Base-by-base conservation (phyloP, 1,140 invertebrate genomes). In the Cryptotermes secundus region DNA sequence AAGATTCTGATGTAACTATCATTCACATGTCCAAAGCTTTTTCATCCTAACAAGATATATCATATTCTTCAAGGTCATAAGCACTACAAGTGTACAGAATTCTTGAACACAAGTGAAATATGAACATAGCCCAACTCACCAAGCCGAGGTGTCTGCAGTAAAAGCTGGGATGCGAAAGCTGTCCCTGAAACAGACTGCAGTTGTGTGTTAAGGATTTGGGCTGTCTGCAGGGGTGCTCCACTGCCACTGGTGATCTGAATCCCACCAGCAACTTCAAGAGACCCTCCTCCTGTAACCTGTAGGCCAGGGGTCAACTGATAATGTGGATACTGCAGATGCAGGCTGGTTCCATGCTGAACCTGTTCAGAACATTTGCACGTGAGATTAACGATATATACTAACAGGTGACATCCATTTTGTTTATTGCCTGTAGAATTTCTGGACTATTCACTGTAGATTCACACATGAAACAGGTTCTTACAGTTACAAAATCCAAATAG, bases 71-170 rank as follows among this genome's bases (percentile, higher is more conserved):
- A 49, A 7, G 3, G 3, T 22, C 22, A 49, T 2, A 22, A 1
- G 19, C 16, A 49, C 45, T 49, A 19, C 45, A 49, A 22, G 22
- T 12, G 45, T 19, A 22, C 19, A 49, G 14, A 49, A 49, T 49
- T 49, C 45, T 19, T 19, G 45, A 49, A 19, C 45, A 19, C 16
- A 49, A 49, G 3, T 19, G 22, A 49, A 3, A 49, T 19, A 49
- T 49, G 22, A 49, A 49, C 3, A 19, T 3, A 49, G 22, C 16
- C 45, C 12, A 31, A 31, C 88, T 89, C 86, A 90, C 89, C 87
- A 84, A 89, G 87, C 82, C 88, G 89, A 81, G 89, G 88, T 12
- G 89, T 87, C 82, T 89, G 89, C 3, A 90, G 85, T 80, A 90
- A 86, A 16, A 89, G 86, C 82, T 89, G 88, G 16, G 88, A 84